Evolutionary conservation across 2,888 invertebrate genomes (phyloP), one percentile per base, ranked within the genome.

Genomic region (Pristionchus arcanus): DNA sequence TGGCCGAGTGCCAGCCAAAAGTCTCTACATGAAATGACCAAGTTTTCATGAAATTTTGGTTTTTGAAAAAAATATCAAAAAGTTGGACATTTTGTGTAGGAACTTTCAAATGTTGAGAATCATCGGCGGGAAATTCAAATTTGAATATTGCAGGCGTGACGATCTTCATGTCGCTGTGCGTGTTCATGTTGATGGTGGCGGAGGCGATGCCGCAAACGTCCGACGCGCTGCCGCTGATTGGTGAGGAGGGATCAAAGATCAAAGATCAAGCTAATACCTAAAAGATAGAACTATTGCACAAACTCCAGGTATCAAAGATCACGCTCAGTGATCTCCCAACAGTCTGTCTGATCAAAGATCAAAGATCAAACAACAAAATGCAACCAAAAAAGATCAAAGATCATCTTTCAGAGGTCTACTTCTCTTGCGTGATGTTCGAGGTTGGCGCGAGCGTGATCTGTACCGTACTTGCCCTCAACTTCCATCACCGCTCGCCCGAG

Each of bases 161-260:
- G 0, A 95, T 95, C 63, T 94, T 95, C 91, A 97, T 98, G 96
- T 98, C 98, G 96, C 97, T 98, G 97, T 98, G 98, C 96, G 98
- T 98, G 96, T 98, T 98, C 97, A 97, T 98, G 96, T 97, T 98
- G 96, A 97, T 98, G 97, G 98, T 98, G 96, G 98, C 98, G 94
- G 98, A 98, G 97, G 98, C 98, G 96, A 97, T 98, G 97, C 98
- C 98, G 96, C 98, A 98, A 90, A 98, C 98, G 96, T 98, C 98
- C 96, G 99, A 99, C 96, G 98, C 98, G 13, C 55, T 21, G 25
- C 34, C 34, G 3, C 25, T n/a, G 28, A 25, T 34, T 55, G 55
- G 21, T 71, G 21, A 71, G 71, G 59, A 25, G 13, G 11, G 55
- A 81, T 81, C 49, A 34, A 71, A 71, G 19, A 34, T 37, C 28